Evolutionary conservation across 1,140 invertebrate species (phyloP), one percentile per base, ranked within the genome.

Genomic region (Euglossa dilemma): DNA sequence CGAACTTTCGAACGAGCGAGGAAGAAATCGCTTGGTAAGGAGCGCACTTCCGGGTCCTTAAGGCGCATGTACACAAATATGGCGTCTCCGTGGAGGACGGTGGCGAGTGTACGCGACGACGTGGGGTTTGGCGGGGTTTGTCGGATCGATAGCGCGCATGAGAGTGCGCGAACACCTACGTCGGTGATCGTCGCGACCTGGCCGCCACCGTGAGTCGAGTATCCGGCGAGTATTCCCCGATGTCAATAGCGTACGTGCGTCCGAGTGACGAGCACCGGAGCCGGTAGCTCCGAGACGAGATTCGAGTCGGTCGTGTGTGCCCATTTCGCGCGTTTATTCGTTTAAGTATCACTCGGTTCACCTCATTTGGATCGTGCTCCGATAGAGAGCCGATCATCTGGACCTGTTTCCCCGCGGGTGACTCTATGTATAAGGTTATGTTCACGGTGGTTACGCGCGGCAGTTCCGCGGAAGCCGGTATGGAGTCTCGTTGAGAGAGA

Each of bases 201-300:
- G 85, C 64, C 73, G 83, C 36, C 28, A 63, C 70, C 61, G 73
- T 57, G 52, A 56, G 43, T 83, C 64, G 80, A 86, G 75, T 78
- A 84, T 74, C 85, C 71, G 80, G 56, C 80, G 80, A 86, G 75
- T 78, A 56, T 80, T 78, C 63, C 28, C 80, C 88, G 88, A 90
- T 90, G 88, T 77, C 86, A 90, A 91, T 90, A 83, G 85, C 88
- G 85, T 86, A 76, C 86, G 90, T 75, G 91, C 87, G 79, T 85
- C 73, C 86, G 85, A 70, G 61, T 85, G 77, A 83, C 75, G 86
- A 85, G 81, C 81, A 74, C 67, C 75, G 73, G 72, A 57, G 66
- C 45, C 85, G 78, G 80, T 88, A 88, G 85, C 87, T 85, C 61
- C 25, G 50, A 63, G 50, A n/a, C 77, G 56, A 61, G 69, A 56